Evolutionary conservation across 2,888 invertebrate genomes (phyloP), one percentile per base, ranked within the genome.

Genomic region (Girardia tigrina): DNA sequence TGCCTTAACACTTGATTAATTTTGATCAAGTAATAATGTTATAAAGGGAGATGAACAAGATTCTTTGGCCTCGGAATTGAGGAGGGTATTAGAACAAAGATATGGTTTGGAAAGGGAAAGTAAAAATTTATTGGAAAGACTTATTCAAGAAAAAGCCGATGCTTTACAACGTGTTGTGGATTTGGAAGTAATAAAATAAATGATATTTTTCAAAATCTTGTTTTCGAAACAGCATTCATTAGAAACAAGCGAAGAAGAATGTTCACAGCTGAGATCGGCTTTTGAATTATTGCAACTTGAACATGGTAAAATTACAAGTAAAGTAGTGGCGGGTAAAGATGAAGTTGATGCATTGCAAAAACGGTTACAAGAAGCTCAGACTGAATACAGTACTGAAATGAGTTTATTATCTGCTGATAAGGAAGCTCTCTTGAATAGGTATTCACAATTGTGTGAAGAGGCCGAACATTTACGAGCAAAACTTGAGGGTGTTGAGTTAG

Each of bases 301-400:
- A 56, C 56, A 56, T n/a, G 56, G 56, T 6, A 56, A 56, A n/a
- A 56, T 56, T 16, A 56, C 56, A n/a, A 56, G 56, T 56, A 56
- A 56, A n/a, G 56, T 56, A 8, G 56, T 56, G 4, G 56, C 56
- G n/a, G 56, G 56, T n/a, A 56, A 56, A 56, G 56, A 56, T 56
- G 56, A 56, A 56, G 56, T 56, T 56, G 56, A 56, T 56, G 8
- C 4, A 8, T 56, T 56, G n/a, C 56, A 56, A 56, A 56, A 56
- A 16, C 56, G 56, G n/a, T 56, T 56, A 56, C 56, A 56, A 56
- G 56, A 56, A 56, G 56, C 56, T n/a, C 56, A 56, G n/a, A 12
- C 56, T 56, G 56, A 56, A 56, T 56, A 56, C n/a, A 56, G 56
- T n/a, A 56, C 56, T 20, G 56, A 56, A 56, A 56, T 56, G 56